Percentiles rank a stretch among this genome's conserved stretches.
Evolutionary conservation across 2,888 invertebrate species (phyloP).

Genomic region (Hololepta plana): DNA sequence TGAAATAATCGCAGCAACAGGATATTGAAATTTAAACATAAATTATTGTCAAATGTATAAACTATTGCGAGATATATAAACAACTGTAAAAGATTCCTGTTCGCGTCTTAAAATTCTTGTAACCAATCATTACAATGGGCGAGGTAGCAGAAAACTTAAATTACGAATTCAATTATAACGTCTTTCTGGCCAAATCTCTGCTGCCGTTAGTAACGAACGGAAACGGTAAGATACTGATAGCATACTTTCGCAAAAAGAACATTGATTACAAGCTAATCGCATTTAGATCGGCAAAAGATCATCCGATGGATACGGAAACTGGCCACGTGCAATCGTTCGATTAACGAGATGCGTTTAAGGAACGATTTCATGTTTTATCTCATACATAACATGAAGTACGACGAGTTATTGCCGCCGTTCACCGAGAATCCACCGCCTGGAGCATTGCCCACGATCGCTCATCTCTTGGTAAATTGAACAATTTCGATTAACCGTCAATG

Average conservation of each 20-base stretch:
- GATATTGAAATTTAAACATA: too few species aligned
- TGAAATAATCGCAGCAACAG: too few species aligned
- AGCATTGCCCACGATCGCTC: slow-evolving; percentile 25
- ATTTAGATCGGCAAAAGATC: slow-evolving; percentile 27
- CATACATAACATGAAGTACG: slow-evolving; percentile 28
- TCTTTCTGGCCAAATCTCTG: slow-evolving; percentile 29
- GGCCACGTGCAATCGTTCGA: slow-evolving; percentile 24
- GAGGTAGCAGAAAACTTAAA: slow-evolving; percentile 27
- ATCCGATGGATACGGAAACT: slow-evolving; percentile 33
- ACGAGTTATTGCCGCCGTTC: slow-evolving; percentile 30
- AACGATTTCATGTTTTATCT: slow-evolving; percentile 36
- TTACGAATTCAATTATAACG: slow-evolving; percentile 34
- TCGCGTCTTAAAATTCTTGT: too few species aligned
- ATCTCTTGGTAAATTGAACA: slow-evolving; percentile 25
- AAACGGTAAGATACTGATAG: slow-evolving; percentile 14
- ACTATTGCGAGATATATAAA: too few species aligned
- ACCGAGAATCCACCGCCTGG: slow-evolving; percentile 29
- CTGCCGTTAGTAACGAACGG: slow-evolving; percentile 24
- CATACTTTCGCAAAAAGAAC: neutral
- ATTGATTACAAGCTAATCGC: neutral
- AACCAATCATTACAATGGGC: slow-evolving; percentile 25
- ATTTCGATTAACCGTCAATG: neutral
- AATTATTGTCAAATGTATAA: too few species aligned
- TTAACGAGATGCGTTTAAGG: slow-evolving; percentile 32
- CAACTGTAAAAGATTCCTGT: too few species aligned